Conservation (phyloP, 2,113 vertebrate genomes). For the Sylvia atricapilla region DNA sequence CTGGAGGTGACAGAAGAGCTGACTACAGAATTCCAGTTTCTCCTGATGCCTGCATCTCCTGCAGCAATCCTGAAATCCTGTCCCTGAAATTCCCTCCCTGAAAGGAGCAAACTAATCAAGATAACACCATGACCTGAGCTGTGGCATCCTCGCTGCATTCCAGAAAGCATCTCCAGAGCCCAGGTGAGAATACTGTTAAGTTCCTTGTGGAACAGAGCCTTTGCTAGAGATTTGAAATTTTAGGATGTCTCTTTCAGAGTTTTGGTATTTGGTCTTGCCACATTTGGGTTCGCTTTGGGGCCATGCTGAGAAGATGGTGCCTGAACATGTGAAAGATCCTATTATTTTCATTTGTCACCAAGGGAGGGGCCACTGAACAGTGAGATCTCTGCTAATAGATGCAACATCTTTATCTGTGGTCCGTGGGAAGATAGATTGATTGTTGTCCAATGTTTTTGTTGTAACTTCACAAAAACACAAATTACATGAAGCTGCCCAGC, state of each 20-base stretch:
- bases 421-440: fast-evolving
- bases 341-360: background rate
- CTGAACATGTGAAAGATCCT: fast-evolving
- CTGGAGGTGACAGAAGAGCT: background rate
- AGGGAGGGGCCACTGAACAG: fast-evolving
- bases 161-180: no score
- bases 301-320: background rate
- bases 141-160: fast-evolving
- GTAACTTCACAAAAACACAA: background rate
- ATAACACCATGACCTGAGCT: fast-evolving
- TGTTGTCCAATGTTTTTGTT: background rate
- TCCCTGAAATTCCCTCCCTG: background rate
- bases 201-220: background rate
- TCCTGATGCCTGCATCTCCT: fast-evolving
- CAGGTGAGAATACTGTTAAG: fast-evolving
- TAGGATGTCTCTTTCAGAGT: background rate
- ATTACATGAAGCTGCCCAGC: fast-evolving
- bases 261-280: background rate
- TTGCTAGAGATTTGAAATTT: background rate
- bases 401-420: background rate
- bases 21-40: background rate
- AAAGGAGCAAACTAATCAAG: background rate
- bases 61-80: background rate
- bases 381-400: background rate
- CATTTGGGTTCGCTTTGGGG: background rate